Evolutionary conservation across 2,113 vertebrate species (phyloP), one percentile per base, ranked within the genome.

Genomic region (Todiramphus chloris): DNA sequence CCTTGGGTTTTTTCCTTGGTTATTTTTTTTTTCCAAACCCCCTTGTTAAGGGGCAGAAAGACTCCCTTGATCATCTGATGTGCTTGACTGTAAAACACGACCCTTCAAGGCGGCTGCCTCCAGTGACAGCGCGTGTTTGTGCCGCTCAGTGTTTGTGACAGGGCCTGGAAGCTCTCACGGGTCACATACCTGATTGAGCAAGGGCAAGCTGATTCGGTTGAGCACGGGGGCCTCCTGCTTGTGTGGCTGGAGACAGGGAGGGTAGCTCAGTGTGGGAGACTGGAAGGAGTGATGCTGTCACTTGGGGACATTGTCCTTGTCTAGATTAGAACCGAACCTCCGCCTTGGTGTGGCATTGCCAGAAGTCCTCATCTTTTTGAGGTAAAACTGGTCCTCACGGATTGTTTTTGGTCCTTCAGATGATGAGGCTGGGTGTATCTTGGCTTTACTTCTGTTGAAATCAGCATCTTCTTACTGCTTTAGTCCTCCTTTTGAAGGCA

Each of bases 281-380:
- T 67, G 51, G 27, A 33, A 14, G 59, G 37, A 62, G 50, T 1
- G 5, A 13, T 80, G 68, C 28, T 53, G 35, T 94, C 0, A 0
- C 43, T 56, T 56, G 1, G 1, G 27, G 27, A 50, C 3, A 0
- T 23, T 55, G 7, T 63, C 35, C 5, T 8, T 43, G 1, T 66
- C 23, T 79, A 27, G 37, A 31, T 62, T 48, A 59, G 30, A 86
- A n/a, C 3, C 31, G 48, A 89, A 69, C 50, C n/a, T 67, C 62
- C 43, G 18, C 39, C 18, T 53, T 4, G 0, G 9, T 12, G 41
- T 59, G 70, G 70, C 28, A 5, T 82, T 91, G 48, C 66, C 55
- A 44, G 68, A 79, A 44, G 60, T 84, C 16, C 30, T 72, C 21
- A 9, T 21, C 4, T 68, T 72, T 89, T 44, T 44, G 74, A 83